Percentiles rank a stretch among this genome's conserved stretches.
phyloP scores from a whole-genome alignment of 2,113 vertebrate species.

The Dryoscopus gambensis region DNA sequence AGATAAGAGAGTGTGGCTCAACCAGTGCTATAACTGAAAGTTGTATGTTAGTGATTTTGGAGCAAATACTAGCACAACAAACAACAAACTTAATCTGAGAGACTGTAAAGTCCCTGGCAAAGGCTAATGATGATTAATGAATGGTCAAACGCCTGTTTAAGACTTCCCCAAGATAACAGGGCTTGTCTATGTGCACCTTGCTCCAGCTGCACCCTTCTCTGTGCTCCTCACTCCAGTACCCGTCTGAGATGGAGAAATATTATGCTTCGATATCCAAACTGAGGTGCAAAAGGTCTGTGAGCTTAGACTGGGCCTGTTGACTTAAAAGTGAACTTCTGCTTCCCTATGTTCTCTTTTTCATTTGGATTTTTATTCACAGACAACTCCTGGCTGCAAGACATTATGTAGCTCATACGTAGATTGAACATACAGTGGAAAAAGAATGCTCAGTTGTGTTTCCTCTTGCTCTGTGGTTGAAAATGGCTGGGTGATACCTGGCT shows the following conservation, averaged over 20 bases:
- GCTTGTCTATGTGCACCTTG: rapidly evolving
- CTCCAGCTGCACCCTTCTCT: not conserved
- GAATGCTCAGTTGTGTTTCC: not conserved
- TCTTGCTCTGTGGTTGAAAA: not conserved
- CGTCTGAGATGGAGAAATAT: not conserved
- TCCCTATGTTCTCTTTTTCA: not conserved
- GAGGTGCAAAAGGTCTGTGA: not conserved
- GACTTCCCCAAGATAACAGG: not conserved
- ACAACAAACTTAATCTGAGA: not conserved
- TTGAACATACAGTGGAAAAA: not conserved
- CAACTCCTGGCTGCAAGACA: not conserved
- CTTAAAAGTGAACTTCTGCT: not conserved
- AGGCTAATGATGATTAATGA: not conserved
- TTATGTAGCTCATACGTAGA: not conserved
- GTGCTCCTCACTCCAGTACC: not conserved
- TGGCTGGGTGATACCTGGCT: not conserved
- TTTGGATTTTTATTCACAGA: not conserved
- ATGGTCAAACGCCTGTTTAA: not conserved
- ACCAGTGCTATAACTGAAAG: not conserved
- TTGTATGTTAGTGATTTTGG: not conserved
- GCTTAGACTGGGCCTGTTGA: not conserved
- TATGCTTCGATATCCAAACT: not conserved
- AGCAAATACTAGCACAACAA: not conserved
- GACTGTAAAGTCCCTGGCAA: not conserved
- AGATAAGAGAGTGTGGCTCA: not conserved